Conservation (phyloP, 2,797 vertebrate genomes). For the Moxostoma hubbsi region DNA sequence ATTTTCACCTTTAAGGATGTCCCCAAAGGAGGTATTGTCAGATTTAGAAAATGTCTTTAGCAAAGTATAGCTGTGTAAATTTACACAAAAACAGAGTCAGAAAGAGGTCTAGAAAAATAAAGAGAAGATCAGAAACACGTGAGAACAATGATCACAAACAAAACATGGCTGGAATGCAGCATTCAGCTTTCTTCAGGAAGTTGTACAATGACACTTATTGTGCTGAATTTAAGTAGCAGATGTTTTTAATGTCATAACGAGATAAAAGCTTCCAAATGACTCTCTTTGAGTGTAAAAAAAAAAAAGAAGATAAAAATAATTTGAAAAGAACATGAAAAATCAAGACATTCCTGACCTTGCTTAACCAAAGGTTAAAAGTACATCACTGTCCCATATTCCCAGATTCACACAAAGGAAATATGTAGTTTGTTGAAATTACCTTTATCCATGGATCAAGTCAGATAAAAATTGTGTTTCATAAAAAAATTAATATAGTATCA, state of each 20-base stretch:
- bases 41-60: too few relatives aligned
- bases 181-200: slow-evolving; percentile 40
- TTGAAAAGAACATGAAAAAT: slow-evolving; percentile 41
- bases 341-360: slow-evolving; percentile 33
- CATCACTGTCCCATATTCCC: slow-evolving; percentile 22
- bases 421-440: slow-evolving; percentile 12
- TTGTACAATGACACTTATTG: slow-evolving; percentile 56
- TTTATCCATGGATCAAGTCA: not conserved
- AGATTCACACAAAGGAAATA: not conserved
- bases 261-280: slow-evolving; percentile 71
- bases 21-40: not conserved
- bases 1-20: not conserved
- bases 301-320: slow-evolving; percentile 46
- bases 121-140: slow-evolving; percentile 46
- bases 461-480: not conserved
- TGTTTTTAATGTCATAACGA: slow-evolving; percentile 71
- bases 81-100: not conserved
- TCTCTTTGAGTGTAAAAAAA: slow-evolving; percentile 57
- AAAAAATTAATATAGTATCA: not conserved
- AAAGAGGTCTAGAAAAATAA: slow-evolving; percentile 7
- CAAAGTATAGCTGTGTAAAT: not conserved
- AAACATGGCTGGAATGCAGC: slow-evolving; percentile 52
- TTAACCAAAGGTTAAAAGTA: slow-evolving; percentile 43
- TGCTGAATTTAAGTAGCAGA: slow-evolving; percentile 61
- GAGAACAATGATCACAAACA: slow-evolving; percentile 37